phyloP scores from a whole-genome alignment of 2,888 invertebrate species.

The Brenthis ino region DNA sequence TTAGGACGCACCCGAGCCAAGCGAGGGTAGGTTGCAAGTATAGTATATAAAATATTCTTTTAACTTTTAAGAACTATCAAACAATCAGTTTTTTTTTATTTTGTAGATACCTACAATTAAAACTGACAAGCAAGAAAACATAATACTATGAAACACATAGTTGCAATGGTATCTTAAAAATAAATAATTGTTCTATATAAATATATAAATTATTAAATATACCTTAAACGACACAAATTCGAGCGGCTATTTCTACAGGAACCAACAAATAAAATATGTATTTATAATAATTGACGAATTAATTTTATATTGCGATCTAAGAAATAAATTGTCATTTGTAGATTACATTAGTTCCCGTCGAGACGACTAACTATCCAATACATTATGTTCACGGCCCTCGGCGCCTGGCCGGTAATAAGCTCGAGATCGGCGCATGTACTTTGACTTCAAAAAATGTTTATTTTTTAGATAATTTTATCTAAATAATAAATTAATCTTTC shows the following conservation, averaged over 20 bases:
- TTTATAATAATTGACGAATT: neutral
- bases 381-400: neutral
- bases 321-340: neutral
- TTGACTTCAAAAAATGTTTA: neutral
- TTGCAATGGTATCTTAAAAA: too few species aligned
- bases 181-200: too few species aligned
- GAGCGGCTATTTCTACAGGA: neutral
- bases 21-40: too few species aligned
- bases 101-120: too few species aligned
- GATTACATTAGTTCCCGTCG: conserved; percentile 8
- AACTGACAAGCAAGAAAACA: too few species aligned
- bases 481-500: neutral
- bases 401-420: conserved; percentile 1
- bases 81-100: too few species aligned
- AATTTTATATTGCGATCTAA: neutral
- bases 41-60: too few species aligned
- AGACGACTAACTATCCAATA: neutral
- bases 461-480: neutral
- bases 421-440: neutral
- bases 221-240: neutral
- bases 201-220: too few species aligned
- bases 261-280: neutral
- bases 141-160: too few species aligned
- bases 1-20: too few species aligned
- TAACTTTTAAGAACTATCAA: too few species aligned